Evolutionary conservation across 1,140 invertebrate genomes (phyloP).

Genomic region (Colletes latitarsis): DNA sequence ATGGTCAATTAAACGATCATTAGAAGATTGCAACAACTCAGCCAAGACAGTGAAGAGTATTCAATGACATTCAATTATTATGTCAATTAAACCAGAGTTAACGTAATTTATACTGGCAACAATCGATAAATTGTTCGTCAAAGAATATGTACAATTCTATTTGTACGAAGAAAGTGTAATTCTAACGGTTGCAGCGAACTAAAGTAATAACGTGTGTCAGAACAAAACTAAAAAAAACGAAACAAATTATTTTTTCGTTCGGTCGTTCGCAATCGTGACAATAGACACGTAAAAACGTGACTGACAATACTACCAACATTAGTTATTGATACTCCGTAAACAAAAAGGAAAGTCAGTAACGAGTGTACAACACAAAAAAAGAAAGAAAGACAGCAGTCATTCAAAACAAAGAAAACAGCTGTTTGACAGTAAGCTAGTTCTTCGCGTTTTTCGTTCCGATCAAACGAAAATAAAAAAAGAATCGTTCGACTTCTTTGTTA

Average conservation of each 20-base stretch:
- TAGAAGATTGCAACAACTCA: background rate
- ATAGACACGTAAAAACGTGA: background rate
- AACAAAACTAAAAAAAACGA: background rate
- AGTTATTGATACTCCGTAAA: constrained; percentile 22
- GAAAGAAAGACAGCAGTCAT: constrained; percentile 3
- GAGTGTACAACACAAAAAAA: background rate
- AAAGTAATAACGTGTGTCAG: too few relatives aligned
- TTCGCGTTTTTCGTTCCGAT: background rate
- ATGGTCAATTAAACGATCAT: constrained; percentile 4
- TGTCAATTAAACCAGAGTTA: background rate
- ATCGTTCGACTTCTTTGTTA: background rate
- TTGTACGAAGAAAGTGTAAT: background rate
- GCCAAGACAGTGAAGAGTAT: background rate
- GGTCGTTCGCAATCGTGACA: background rate
- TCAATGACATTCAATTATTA: background rate
- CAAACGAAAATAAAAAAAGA: background rate
- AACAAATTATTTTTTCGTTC: background rate
- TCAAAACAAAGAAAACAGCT: constrained; percentile 40
- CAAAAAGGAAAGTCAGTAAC: constrained; percentile 3
- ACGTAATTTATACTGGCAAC: background rate
- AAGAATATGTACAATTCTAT: background rate
- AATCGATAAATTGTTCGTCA: background rate
- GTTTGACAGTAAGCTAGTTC: background rate
- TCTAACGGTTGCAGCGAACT: background rate
- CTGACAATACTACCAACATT: constrained; percentile 30